Evolutionary conservation across 2,797 vertebrate species (phyloP), one percentile per base, ranked within the genome.

Genomic region (Eremophila alpestris): DNA sequence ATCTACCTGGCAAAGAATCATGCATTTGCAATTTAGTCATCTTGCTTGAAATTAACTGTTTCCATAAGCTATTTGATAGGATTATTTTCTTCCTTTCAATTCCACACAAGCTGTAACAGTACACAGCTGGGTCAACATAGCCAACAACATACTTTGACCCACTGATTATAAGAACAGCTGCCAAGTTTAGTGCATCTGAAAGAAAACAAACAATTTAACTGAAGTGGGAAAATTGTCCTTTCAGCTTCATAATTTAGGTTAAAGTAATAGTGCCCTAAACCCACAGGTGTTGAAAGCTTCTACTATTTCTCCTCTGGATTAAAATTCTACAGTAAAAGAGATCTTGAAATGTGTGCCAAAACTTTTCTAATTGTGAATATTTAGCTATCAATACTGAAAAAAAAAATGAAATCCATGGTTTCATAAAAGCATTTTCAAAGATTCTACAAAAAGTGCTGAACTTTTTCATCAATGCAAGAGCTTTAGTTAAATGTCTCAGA

Each of bases 61-160:
- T 91, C 69, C 30, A 20, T 81, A 69, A 83, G 14, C 17, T 76
- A 18, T 29, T 46, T 56, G 49, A 91, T 11, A 67, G 43, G 52
- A 89, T 75, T 75, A 64, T 90, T 88, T 96, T 91, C 73, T 79
- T 80, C 41, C 64, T 67, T 83, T 55, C 51, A 32, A 24, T 71
- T 80, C 67, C 77, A 84, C 78, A 74, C 45, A 80, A 89, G 54
- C 59, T 89, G 45, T 83, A 93, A 74, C 34, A 87, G 60, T 41
- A 49, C 64, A 87, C 89, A 94, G 76, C 74, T 94, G 73, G 73
- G 65, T 94, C 92, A 92, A 89, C 91, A 69, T 5, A 71, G 45
- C 65, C 76, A 81, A 83, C 90, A 87, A 65, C 64, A 81, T n/a
- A 51, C 40, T 83, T 77, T 80, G 83, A 87, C 62, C 81, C 51